Evolutionary conservation across 2,888 invertebrate species (phyloP), one percentile per base, ranked within the genome.

Genomic region (Mesodorylaimus sp.): DNA sequence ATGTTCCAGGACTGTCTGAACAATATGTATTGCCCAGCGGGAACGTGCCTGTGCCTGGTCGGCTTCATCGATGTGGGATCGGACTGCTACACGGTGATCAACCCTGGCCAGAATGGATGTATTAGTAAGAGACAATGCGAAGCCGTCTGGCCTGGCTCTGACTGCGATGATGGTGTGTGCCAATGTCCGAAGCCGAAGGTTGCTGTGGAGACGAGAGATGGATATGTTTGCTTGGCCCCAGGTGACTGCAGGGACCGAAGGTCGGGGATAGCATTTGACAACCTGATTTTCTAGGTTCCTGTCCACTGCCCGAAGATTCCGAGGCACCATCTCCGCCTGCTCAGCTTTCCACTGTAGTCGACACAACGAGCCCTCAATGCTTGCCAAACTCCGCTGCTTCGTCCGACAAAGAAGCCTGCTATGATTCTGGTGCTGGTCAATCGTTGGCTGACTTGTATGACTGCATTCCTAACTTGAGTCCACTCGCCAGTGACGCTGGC

Each of bases 221-320:
- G 46, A 36, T 46, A 36, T 28, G 46, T 46, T 24, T 46, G 46
- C 25, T 7, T 46, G 3, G 19, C n/a, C 7, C 10, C 16, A 21
- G 21, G 23, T 3, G n/a, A n/a, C n/a, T n/a, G n/a, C n/a, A n/a
- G n/a, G n/a, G n/a, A n/a, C n/a, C n/a, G n/a, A n/a, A n/a, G n/a
- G n/a, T n/a, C n/a, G n/a, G n/a, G n/a, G n/a, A n/a, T n/a, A n/a
- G n/a, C n/a, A n/a, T n/a, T n/a, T n/a, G n/a, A n/a, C n/a, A n/a
- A n/a, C n/a, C 5, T 21, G 41, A 5, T 23, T 36, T 21, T 46
- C 25, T 23, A 46, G 46, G 32, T 7, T 21, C 28, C 3, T 46
- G 46, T 32, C 46, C 46, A 10, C 24, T 46, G 23, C 46, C 46
- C 32, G 46, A 46, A 46, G 46, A 36, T 21, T 7, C 10, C 32